Conservation (phyloP, 2,797 vertebrate species). For the Acomys russatus region DNA sequence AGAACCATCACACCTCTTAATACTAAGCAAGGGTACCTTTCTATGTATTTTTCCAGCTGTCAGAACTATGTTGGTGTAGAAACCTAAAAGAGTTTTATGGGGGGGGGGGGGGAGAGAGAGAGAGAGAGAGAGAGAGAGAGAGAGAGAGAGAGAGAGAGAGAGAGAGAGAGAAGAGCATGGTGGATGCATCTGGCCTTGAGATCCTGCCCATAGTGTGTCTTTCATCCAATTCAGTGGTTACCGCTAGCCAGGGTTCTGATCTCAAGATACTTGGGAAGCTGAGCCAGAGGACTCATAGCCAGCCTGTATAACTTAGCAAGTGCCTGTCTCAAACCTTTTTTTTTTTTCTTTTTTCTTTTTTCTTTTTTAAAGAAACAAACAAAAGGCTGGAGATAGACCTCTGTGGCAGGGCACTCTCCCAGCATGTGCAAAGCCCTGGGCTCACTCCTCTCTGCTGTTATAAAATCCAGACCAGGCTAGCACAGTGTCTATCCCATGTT, state of each 20-base stretch:
- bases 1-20: background rate
- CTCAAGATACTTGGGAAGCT: background rate
- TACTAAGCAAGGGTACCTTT: background rate
- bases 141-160: no score
- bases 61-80: background rate
- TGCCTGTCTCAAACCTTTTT: background rate
- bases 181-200: background rate
- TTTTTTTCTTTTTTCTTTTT: no score
- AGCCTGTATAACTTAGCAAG: background rate
- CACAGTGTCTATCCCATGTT: background rate
- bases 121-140: no score
- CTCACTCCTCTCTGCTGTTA: background rate
- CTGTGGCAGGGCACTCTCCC: background rate
- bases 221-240: background rate
- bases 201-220: background rate
- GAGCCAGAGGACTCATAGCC: background rate
- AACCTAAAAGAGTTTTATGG: background rate
- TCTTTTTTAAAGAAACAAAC: background rate
- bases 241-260: background rate
- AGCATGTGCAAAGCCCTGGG: background rate
- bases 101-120: background rate
- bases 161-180: background rate
- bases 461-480: background rate
- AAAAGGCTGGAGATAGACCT: background rate
- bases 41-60: background rate